Percentiles rank a stretch among this genome's conserved stretches.
Conservation (phyloP, 2,888 invertebrate genomes). For the Drosophila pegasa region DNA sequence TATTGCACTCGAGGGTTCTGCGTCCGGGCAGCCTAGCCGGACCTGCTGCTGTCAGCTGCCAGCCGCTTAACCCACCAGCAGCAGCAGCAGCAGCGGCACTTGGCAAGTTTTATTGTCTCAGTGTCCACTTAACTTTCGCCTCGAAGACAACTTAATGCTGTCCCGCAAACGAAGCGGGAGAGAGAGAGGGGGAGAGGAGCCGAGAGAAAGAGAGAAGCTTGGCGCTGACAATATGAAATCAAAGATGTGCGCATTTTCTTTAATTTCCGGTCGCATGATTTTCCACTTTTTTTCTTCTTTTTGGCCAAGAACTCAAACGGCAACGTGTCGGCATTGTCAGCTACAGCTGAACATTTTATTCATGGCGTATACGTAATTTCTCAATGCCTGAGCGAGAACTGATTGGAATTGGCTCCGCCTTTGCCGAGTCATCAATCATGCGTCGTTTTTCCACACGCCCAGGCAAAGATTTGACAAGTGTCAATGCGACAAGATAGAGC, state of each 20-base stretch:
- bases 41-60: slow-evolving; percentile 42
- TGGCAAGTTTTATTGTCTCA: slow-evolving; percentile 77
- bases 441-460: slow-evolving; percentile 75
- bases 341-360: slow-evolving; percentile 52
- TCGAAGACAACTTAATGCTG: slow-evolving; percentile 67
- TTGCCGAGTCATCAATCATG: slow-evolving; percentile 80
- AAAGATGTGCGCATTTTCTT: slow-evolving; percentile 72
- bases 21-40: slow-evolving; percentile 28
- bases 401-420: slow-evolving; percentile 66
- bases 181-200: neutral
- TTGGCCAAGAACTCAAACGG: slow-evolving; percentile 24
- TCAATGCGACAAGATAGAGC: slow-evolving; percentile 67
- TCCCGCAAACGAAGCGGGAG: slow-evolving; percentile 1
- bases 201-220: slow-evolving; percentile 1
- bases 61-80: slow-evolving; percentile 43
- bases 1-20: slow-evolving; percentile 75
- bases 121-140: slow-evolving; percentile 76
- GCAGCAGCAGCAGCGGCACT: slow-evolving; percentile 54
- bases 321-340: slow-evolving; percentile 45
- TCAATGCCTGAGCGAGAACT: slow-evolving; percentile 48
- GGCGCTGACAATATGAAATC: slow-evolving; percentile 58
- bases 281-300: slow-evolving; percentile 67
- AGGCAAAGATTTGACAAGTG: slow-evolving; percentile 75
- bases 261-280: slow-evolving; percentile 73
- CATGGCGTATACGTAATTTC: slow-evolving; percentile 73